Evolutionary conservation across 2,113 vertebrate genomes (phyloP).

Genomic region (Hystrix brachyura): DNA sequence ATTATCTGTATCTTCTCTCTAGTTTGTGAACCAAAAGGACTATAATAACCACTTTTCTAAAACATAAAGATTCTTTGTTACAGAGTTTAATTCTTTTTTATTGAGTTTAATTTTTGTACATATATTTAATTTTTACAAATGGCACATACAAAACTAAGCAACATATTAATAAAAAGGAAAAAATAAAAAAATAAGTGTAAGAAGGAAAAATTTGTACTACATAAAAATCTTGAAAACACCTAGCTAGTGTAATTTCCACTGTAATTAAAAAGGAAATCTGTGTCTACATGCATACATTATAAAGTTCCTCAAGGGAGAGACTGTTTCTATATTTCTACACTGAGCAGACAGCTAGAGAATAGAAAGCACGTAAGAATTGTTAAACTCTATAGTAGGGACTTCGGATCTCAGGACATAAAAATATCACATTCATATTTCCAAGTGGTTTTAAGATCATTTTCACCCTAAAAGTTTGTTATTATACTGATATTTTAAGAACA

Average conservation of each 20-base stretch:
- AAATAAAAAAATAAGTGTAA: background rate
- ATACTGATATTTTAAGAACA: constrained; percentile 1
- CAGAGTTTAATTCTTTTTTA: constrained; percentile 11
- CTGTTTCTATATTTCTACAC: background rate
- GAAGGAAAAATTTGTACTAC: background rate
- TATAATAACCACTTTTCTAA: constrained; percentile 40
- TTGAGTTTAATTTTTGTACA: background rate
- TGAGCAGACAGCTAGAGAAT: background rate
- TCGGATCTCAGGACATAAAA: constrained; percentile 27
- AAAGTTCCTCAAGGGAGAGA: background rate
- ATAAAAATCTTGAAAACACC: constrained; percentile 26
- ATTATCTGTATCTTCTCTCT: constrained; percentile 21
- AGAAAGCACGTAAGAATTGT: background rate
- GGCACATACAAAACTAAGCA: background rate
- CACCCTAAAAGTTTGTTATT: background rate
- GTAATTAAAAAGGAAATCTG: background rate
- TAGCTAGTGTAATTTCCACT: background rate
- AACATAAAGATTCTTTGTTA: constrained; percentile 26
- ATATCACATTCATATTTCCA: background rate
- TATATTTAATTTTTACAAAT: constrained; percentile 47
- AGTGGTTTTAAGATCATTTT: background rate
- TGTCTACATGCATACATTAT: background rate
- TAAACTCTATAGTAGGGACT: background rate
- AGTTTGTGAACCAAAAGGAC: constrained; percentile 49
- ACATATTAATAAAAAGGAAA: constrained; percentile 28